Conservation (phyloP, 1,140 invertebrate species). For the Diplogasteroides magnus region DNA sequence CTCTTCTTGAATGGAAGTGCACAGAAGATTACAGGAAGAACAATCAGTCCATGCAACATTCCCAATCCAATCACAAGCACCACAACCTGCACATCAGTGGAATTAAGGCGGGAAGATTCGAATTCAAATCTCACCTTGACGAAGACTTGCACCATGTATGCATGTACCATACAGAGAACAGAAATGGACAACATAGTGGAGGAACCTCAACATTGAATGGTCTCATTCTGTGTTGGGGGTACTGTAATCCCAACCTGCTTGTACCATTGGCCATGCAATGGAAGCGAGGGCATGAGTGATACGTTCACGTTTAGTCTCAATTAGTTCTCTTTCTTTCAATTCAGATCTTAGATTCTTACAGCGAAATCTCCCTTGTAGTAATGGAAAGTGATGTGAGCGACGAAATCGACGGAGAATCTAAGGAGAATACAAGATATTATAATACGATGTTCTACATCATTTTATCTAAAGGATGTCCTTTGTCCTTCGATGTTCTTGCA, state of each 20-base stretch:
- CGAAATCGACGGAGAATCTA: conserved; percentile 60
- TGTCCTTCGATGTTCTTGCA: too few relatives aligned
- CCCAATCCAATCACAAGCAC: conserved; percentile 54
- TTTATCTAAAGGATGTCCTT: too few relatives aligned
- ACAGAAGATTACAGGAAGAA: conserved; percentile 41
- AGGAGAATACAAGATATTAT: too few relatives aligned
- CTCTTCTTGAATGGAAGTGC: conserved; percentile 46
- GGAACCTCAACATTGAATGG: too few relatives aligned
- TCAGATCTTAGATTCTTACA: conserved; percentile 35
- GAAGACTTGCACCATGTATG: conserved; percentile 70
- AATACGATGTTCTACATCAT: too few relatives aligned
- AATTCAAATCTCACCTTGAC: conserved; percentile 36
- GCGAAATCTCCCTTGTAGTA: conserved; percentile 62
- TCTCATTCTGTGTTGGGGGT: too few relatives aligned
- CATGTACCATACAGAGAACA: conserved; percentile 77
- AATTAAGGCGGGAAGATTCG: too few relatives aligned
- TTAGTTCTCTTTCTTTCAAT: conserved; percentile 1
- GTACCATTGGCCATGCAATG: conserved; percentile 86
- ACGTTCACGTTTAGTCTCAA: conserved; percentile 67
- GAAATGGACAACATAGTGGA: conserved; percentile 85
- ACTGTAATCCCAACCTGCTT: too few relatives aligned
- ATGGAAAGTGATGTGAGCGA: conserved; percentile 58
- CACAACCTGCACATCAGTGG: conserved; percentile 59
- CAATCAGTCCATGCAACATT: conserved; percentile 31
- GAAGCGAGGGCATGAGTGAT: conserved; percentile 80